A percentile compares a stretch with the other conserved stretches of the same genome.
Evolutionary conservation across 2,797 vertebrate genomes (phyloP).

Genomic region (Eupleurogrammus muticus): DNA sequence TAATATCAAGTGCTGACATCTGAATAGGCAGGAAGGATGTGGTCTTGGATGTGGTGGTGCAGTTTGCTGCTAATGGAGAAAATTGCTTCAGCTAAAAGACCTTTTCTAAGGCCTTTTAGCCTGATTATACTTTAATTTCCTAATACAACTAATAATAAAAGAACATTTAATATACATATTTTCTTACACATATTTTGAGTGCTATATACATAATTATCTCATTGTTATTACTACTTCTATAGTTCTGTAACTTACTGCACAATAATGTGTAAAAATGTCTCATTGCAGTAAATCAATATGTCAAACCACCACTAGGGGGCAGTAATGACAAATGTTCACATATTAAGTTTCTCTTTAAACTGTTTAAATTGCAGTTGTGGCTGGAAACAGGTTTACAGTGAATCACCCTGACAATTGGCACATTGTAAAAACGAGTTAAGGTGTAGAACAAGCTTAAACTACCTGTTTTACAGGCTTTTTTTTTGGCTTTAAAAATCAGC

Average conservation of each 20-base stretch:
- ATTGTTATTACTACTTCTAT: no score
- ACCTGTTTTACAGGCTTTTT: not conserved
- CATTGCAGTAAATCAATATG: conserved; percentile 1
- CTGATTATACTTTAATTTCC: no score
- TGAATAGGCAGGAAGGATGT: conserved; percentile 42
- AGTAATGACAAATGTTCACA: conserved; percentile 28
- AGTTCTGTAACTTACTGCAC: not conserved
- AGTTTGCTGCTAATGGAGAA: conserved; percentile 16
- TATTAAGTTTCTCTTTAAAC: not conserved
- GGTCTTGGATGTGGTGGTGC: conserved; percentile 13
- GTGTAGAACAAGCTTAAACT: no score
- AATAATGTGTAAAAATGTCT: not conserved
- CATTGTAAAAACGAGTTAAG: not conserved
- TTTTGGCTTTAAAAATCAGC: conserved; percentile 1
- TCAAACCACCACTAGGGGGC: conserved; percentile 46
- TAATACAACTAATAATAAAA: no score
- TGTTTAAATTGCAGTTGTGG: not conserved
- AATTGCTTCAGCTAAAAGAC: not conserved
- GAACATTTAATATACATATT: no score
- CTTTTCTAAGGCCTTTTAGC: not conserved
- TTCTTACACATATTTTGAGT: no score
- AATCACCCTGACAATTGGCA: not conserved
- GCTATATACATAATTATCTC: no score
- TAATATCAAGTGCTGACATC: conserved; percentile 47
- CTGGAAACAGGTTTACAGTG: not conserved